A percentile compares a stretch with the other conserved stretches of the same genome.
These are phyloP conservation scores for Marasmarcha lunaedactyla DNA, from an alignment of 2,888 invertebrate genomes.

Conservation along the genomic window DNA sequence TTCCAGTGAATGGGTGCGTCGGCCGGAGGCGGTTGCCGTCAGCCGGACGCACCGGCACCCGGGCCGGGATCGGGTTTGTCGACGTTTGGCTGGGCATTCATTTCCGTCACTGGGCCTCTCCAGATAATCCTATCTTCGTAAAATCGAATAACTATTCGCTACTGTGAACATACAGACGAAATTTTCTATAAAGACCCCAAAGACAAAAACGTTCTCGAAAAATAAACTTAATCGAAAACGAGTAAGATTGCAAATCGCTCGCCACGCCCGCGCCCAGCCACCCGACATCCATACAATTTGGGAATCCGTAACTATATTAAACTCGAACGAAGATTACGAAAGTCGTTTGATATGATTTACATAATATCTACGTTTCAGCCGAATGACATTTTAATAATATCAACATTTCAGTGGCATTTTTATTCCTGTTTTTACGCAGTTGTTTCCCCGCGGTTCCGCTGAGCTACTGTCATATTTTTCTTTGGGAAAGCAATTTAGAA, in stretches of 20 bases:
- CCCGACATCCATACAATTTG: neutral
- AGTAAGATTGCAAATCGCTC: no score
- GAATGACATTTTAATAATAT: slow-evolving; percentile 3
- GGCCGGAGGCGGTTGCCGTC: neutral
- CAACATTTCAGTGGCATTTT: slow-evolving; percentile 1
- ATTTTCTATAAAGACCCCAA: no score
- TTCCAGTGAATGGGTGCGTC: neutral
- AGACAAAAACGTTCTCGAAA: no score
- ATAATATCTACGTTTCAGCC: neutral
- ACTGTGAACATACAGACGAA: no score
- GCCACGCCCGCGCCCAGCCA: neutral
- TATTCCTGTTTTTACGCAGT: neutral
- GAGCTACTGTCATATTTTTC: neutral
- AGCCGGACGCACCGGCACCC: neutral
- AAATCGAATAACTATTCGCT: slow-evolving; percentile 1
- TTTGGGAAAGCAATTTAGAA: neutral
- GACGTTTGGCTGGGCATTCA: neutral
- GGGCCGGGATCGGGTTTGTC: neutral
- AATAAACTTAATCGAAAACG: no score
- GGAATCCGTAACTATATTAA: slow-evolving; percentile 5
- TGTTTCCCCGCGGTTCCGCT: neutral
- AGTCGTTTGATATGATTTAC: slow-evolving; percentile 1
- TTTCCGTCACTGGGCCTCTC: neutral
- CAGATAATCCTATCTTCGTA: slow-evolving; percentile 1
- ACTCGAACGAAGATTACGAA: slow-evolving; percentile 3